A percentile compares a stretch with the other conserved stretches of the same genome.
Evolutionary conservation across 2,113 vertebrate species (phyloP).

Genomic region (Todiramphus chloris): DNA sequence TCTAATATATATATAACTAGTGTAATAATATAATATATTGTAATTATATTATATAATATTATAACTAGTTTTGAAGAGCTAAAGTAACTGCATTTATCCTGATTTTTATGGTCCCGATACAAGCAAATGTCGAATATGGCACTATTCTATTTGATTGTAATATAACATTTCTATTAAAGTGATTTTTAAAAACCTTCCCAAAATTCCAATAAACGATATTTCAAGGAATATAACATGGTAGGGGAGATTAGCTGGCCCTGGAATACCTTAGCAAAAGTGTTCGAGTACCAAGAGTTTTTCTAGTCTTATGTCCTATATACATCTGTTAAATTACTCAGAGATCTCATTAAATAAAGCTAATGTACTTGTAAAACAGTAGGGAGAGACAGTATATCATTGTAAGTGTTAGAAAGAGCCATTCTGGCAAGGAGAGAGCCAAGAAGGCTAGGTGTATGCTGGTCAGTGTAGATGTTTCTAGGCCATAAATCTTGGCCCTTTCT

Average conservation of each 20-base stretch:
- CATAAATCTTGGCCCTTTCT: constrained; percentile 99
- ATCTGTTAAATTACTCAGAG: constrained; percentile 94
- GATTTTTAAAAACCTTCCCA: constrained; percentile 59
- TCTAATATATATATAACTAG: background rate
- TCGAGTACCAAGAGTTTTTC: constrained; percentile 81
- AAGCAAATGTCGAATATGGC: background rate
- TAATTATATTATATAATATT: too few relatives aligned
- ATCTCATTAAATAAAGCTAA: constrained; percentile 99
- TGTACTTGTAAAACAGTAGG: constrained; percentile 99
- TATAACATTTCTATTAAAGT: constrained; percentile 58
- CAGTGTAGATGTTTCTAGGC: constrained; percentile 93
- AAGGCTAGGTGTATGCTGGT: constrained; percentile 95
- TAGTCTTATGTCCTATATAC: constrained; percentile 88
- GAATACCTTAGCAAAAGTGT: constrained; percentile 78
- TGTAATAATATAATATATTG: too few relatives aligned
- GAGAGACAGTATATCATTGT: constrained; percentile 96
- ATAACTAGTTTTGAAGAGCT: background rate
- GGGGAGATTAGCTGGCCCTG: constrained; percentile 62
- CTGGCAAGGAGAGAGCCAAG: constrained; percentile 82
- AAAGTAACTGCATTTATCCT: constrained; percentile 13
- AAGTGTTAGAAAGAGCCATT: constrained; percentile 89
- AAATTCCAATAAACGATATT: constrained; percentile 67
- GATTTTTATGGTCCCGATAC: constrained; percentile 14
- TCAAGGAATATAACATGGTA: constrained; percentile 36
- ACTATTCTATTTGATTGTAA: constrained; percentile 42